phyloP scores from a whole-genome alignment of 2,888 invertebrate species.

The Branchellion lobata region DNA sequence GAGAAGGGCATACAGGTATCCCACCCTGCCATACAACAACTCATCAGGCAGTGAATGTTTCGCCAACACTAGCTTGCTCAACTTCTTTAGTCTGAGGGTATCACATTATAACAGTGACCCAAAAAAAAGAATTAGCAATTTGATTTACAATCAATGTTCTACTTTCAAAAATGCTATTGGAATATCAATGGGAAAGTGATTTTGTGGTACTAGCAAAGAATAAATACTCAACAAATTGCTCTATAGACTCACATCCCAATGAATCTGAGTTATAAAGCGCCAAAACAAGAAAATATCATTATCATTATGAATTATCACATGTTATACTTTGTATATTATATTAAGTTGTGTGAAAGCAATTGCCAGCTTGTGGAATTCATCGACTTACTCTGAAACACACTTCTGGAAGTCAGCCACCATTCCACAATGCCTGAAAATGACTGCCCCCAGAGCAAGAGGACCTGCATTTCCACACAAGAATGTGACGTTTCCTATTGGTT shows the following conservation, averaged over 20 bases:
- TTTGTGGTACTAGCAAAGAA: background rate
- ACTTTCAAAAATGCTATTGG: slow-evolving; percentile 49
- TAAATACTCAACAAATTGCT: too few relatives aligned
- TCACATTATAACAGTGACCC: too few relatives aligned
- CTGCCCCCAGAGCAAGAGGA: slow-evolving; percentile 69
- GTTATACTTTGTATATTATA: too few relatives aligned
- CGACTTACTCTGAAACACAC: slow-evolving; percentile 50
- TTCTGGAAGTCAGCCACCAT: slow-evolving; percentile 62
- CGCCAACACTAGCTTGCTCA: slow-evolving; percentile 67
- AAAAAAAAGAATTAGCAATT: too few relatives aligned
- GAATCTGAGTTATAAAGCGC: too few relatives aligned
- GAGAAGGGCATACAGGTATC: slow-evolving; percentile 77
- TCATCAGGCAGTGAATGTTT: slow-evolving; percentile 72
- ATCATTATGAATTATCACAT: too few relatives aligned
- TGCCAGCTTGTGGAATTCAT: too few relatives aligned
- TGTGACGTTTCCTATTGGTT: slow-evolving; percentile 64
- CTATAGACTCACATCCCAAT: too few relatives aligned
- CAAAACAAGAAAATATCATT: too few relatives aligned
- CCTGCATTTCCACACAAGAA: slow-evolving; percentile 74
- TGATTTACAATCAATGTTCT: too few relatives aligned
- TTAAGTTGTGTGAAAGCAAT: too few relatives aligned
- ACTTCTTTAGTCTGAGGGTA: slow-evolving; percentile 66
- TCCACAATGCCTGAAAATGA: slow-evolving; percentile 68
- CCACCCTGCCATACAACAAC: slow-evolving; percentile 79
- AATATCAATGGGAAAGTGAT: too few relatives aligned